Evolutionary conservation across 2,797 vertebrate species (phyloP).

Genomic region (Dendrocincla tyrannina): DNA sequence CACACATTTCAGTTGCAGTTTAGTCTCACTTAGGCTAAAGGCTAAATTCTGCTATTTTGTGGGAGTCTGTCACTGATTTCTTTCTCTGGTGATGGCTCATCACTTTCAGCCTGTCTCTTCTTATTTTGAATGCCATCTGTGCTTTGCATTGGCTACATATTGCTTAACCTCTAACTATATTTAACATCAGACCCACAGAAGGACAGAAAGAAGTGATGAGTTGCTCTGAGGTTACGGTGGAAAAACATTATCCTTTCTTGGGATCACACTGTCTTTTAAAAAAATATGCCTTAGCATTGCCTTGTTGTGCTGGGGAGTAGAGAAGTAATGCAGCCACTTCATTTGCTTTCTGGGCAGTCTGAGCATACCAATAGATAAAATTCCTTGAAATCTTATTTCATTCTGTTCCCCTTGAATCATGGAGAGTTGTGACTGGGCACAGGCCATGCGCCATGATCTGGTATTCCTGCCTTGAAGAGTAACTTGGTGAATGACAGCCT

Average conservation of each 20-base stretch:
- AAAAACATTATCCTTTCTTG: neutral
- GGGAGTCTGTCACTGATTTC: neutral
- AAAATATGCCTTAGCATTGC: neutral
- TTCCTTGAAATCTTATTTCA: neutral
- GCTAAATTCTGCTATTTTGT: neutral
- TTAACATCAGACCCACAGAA: neutral
- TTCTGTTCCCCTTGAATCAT: neutral
- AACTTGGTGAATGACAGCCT: neutral
- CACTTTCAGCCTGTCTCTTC: neutral
- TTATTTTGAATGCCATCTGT: neutral
- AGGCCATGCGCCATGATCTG: neutral
- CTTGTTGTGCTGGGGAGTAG: neutral
- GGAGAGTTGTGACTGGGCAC: neutral
- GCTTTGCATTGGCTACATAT: fast-evolving
- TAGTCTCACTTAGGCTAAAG: neutral
- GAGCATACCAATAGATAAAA: neutral
- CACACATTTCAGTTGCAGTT: neutral
- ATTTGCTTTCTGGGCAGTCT: neutral
- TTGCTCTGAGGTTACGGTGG: neutral
- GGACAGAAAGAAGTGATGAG: neutral
- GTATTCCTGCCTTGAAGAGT: neutral
- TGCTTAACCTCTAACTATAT: neutral
- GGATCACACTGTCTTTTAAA: neutral
- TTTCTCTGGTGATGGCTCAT: neutral
- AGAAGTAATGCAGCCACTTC: neutral